Conservation (phyloP, 2,797 vertebrate species). For the Enteromius argenteus region DNA sequence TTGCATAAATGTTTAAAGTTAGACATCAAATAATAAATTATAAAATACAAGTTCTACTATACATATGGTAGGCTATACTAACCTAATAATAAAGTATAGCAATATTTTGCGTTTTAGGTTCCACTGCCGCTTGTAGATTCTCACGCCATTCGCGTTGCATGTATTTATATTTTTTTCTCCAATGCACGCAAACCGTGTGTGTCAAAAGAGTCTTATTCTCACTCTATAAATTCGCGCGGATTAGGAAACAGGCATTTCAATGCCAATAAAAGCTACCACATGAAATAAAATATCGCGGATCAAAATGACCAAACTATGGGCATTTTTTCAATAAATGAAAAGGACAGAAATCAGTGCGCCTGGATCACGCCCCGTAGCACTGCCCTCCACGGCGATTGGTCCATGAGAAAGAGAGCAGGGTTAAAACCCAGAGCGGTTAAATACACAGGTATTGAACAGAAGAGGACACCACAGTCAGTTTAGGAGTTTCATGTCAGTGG, state of each 20-base stretch:
- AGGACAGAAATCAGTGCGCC: constrained; percentile 72
- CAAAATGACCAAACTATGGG: constrained; percentile 79
- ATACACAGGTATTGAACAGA: constrained; percentile 25
- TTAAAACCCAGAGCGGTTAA: constrained; percentile 71
- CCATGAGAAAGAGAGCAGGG: constrained; percentile 75
- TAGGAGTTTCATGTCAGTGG: not conserved
- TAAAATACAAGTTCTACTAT: too few species aligned
- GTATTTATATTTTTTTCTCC: constrained; percentile 49
- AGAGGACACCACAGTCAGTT: not conserved
- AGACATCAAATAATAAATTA: not conserved
- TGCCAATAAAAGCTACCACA: constrained; percentile 82
- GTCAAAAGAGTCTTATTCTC: constrained; percentile 76
- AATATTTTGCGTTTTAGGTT: not conserved
- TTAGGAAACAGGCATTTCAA: constrained; percentile 78
- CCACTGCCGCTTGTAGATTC: not conserved
- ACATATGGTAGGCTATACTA: too few species aligned
- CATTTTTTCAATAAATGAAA: constrained; percentile 76
- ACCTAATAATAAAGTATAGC: not conserved
- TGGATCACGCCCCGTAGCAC: constrained; percentile 81
- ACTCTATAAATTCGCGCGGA: constrained; percentile 78
- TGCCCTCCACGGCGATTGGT: constrained; percentile 83
- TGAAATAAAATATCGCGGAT: constrained; percentile 80
- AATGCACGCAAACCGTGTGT: constrained; percentile 65
- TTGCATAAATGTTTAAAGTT: not conserved
- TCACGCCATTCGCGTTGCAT: constrained; percentile 12